Evolutionary conservation across 2,888 invertebrate species (phyloP), one percentile per base, ranked within the genome.

Genomic region (Cheilosia urbana): DNA sequence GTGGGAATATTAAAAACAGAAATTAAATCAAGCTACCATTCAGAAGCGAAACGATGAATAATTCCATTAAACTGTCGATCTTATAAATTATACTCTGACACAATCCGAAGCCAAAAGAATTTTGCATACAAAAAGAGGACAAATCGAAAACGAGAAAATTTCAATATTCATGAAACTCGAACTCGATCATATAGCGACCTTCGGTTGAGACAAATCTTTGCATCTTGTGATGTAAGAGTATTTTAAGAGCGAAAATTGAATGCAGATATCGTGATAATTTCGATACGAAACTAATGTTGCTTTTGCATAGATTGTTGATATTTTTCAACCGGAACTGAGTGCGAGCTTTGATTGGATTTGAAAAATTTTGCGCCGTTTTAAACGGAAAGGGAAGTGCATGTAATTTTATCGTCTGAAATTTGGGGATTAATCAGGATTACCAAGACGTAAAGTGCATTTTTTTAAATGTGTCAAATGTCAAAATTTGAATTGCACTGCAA

Each of bases 101-200:
- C 55, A 63, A 73, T 63, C 15, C 13, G 13, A 62, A 13, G 27
- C 37, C 11, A 15, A n/a, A 37, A 24, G 73, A 66, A 68, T 55
- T 68, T 69, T 63, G 68, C 62, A 80, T 63, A 57, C 47, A 42
- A 68, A 68, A 42, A 47, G 27, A 58, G 47, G 47, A 76, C 55
- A 69, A 69, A 40, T 45, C 5, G 7, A 63, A 57, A 66, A 45
- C n/a, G 13, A 9, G 62, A 27, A n/a, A 21, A 17, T 51, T 24
- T 73, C n/a, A 73, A 80, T 80, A 73, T 80, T 68, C 42, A 81
- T 76, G 27, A 75, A 62, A 27, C 40, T 51, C n/a, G 72, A 42
- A 53, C 51, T 49, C 17, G 58, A 17, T 34, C 15, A 30, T 0
- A 21, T 51, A 34, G 37, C 5, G 21, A 21, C 37, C 24, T 42